phyloP scores from a whole-genome alignment of 2,888 invertebrate species.

The Tachystola acroxantha region DNA sequence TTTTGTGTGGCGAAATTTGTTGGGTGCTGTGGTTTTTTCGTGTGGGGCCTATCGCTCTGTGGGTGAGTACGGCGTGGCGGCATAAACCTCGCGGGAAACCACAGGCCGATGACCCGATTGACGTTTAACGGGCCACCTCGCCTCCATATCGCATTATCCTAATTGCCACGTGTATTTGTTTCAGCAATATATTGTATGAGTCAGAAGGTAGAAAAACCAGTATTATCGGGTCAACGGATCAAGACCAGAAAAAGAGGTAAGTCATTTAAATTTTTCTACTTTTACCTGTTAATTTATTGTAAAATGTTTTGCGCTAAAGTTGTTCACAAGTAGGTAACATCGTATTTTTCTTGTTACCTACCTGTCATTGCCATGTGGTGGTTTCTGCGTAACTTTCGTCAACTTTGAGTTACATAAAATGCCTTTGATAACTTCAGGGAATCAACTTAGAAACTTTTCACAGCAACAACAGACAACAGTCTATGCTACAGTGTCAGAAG shows the following conservation, averaged over 20 bases:
- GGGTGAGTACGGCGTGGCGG: slow-evolving; percentile 45
- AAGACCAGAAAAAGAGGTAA: slow-evolving; percentile 99
- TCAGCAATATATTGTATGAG: slow-evolving; percentile 98
- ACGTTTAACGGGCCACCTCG: slow-evolving; percentile 36
- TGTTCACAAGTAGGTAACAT: too few species aligned
- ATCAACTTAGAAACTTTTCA: too few species aligned
- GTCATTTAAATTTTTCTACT: slow-evolving; percentile 17
- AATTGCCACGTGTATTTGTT: slow-evolving; percentile 78
- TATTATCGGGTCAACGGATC: slow-evolving; percentile 99
- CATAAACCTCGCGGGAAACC: too few species aligned
- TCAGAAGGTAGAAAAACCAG: slow-evolving; percentile 99
- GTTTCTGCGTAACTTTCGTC: too few species aligned
- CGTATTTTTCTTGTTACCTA: too few species aligned
- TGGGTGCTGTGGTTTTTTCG: slow-evolving; percentile 8
- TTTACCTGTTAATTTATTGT: too few species aligned
- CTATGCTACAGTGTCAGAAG: too few species aligned
- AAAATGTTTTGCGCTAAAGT: background rate
- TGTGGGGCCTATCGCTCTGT: background rate
- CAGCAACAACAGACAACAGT: too few species aligned
- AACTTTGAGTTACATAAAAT: too few species aligned
- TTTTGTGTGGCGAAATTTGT: slow-evolving; percentile 17
- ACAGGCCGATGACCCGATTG: slow-evolving; percentile 63
- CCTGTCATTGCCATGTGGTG: too few species aligned
- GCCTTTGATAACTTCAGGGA: too few species aligned
- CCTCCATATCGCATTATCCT: slow-evolving; percentile 29